These are phyloP conservation scores for Cyaniris semiargus DNA, from an alignment of 2,888 invertebrate genomes.

Conservation along the genomic window DNA sequence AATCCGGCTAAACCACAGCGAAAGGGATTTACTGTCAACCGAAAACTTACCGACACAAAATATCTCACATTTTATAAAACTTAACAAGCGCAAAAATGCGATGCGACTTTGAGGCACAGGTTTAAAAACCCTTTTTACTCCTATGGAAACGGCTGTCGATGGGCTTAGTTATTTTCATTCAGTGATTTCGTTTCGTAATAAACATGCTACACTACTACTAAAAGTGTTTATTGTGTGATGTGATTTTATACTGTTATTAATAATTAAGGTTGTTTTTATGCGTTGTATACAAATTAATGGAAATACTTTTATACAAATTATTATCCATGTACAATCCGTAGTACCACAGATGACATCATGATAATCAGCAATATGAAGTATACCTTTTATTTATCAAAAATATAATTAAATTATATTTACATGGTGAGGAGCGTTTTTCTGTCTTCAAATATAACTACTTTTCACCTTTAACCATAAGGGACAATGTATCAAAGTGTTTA, in stretches of 20 bases:
- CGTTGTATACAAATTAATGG: background rate
- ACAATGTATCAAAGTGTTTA: too few relatives aligned
- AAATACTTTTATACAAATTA: background rate
- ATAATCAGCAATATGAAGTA: too few relatives aligned
- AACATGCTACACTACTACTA: background rate
- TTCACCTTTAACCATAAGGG: too few relatives aligned
- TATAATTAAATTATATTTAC: too few relatives aligned
- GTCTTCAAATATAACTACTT: too few relatives aligned
- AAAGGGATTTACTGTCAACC: slow-evolving; percentile 9
- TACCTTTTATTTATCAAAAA: too few relatives aligned
- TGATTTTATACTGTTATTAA: background rate
- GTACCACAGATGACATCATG: too few relatives aligned
- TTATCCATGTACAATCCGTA: too few relatives aligned
- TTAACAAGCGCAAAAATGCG: slow-evolving; percentile 12
- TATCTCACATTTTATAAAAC: slow-evolving; percentile 19
- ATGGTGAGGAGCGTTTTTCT: too few relatives aligned
- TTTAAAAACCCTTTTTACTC: background rate
- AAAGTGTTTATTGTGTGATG: background rate
- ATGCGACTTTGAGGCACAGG: background rate
- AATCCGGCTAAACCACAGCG: background rate
- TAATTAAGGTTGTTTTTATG: background rate
- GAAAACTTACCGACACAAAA: background rate
- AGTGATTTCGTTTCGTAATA: background rate
- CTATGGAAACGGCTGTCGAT: background rate
- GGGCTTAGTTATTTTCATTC: slow-evolving; percentile 4